Base-by-base conservation (phyloP, 1,140 invertebrate genomes). In the Zaprionus tsacasi region DNA sequence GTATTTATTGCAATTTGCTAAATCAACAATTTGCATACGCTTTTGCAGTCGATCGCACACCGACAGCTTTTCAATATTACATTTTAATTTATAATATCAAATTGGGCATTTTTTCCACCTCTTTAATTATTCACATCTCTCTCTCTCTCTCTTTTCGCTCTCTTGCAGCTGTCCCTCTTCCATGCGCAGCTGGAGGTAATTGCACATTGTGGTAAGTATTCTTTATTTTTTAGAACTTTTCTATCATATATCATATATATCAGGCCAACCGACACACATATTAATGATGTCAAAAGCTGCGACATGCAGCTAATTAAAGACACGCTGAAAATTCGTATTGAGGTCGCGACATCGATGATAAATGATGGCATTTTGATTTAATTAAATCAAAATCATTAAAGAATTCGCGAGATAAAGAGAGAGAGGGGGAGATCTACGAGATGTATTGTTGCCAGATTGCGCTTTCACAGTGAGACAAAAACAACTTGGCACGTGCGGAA, bases 141-240 rank as follows among this genome's bases (percentile, higher is more conserved):
- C 3, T 6, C 36, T n/a, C 36, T 48, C 21, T 50, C 21, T n/a
- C 27, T 45, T 40, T 40, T 38, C 17, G 3, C 60, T 54, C 66
- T 45, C 21, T 81, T 80, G 52, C 79, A 79, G 79, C 12, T 57
- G 10, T 68, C 43, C 7, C 45, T 8, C 43, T 15, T 1, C 27
- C 6, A 30, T 30, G 6, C 63, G 40, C 48, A 57, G 48, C 65
- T 40, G 68, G 13, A 52, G 64, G 52, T 57, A 81, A 64, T 67
- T 61, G 64, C 52, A 64, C 76, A 67, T 65, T 82, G 76, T 72
- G 81, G 81, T 72, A 59, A 82, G 76, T 67, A 21, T 38, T 25
- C 10, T 15, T 17, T 45, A 33, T n/a, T 33, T 55, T 45, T 63
- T 27, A n/a, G 15, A 60, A 60, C 12, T n/a, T 45, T 59, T 40